Conservation (phyloP, 2,797 vertebrate species). For the Danio jaintianensis region DNA sequence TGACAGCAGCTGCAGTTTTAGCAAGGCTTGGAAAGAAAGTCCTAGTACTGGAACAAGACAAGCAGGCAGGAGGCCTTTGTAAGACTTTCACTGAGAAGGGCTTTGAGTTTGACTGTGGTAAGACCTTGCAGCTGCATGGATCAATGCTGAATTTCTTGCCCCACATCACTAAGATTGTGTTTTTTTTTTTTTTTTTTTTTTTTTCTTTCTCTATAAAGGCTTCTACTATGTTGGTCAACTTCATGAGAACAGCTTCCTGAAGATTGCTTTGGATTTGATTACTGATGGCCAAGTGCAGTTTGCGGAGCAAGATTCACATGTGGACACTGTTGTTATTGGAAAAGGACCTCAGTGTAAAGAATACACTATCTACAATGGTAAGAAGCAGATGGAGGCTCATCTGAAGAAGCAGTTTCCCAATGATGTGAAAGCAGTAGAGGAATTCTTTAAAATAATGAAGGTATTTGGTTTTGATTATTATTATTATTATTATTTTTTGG, state of each 20-base stretch:
- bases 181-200: background rate
- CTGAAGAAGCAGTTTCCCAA: constrained; percentile 46
- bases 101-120: constrained; percentile 38
- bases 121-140: accelerated
- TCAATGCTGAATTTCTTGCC: background rate
- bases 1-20: constrained; percentile 5
- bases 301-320: constrained; percentile 23
- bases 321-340: constrained; percentile 15
- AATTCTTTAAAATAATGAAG: constrained; percentile 43
- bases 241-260: constrained; percentile 31
- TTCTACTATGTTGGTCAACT: constrained; percentile 33
- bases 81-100: constrained; percentile 33
- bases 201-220: too few species aligned
- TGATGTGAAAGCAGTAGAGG: constrained; percentile 36
- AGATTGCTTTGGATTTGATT: constrained; percentile 23
- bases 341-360: background rate
- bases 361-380: constrained; percentile 25
- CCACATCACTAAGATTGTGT: background rate
- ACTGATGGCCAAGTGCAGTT: constrained; percentile 27
- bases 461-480: background rate
- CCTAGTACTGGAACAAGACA: constrained; percentile 29
- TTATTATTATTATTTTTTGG: too few species aligned
- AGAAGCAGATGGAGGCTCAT: constrained; percentile 36
- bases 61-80: constrained; percentile 37
- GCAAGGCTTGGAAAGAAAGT: constrained; percentile 39